phyloP scores from a whole-genome alignment of 2,888 invertebrate genomes.

The Hyposoter didymator region DNA sequence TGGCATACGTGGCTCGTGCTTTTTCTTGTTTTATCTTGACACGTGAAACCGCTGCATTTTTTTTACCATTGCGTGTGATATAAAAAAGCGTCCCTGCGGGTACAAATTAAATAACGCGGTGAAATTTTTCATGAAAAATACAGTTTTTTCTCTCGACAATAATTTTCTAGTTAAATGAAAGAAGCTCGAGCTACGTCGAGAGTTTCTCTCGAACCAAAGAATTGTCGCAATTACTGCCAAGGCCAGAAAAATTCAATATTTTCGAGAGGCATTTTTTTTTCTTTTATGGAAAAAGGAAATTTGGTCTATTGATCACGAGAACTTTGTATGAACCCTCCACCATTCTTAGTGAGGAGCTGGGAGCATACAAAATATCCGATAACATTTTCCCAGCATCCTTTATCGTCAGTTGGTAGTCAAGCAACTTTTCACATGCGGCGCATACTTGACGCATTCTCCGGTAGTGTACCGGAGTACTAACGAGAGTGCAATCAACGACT shows the following conservation, averaged over 20 bases:
- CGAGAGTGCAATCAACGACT: slow-evolving; percentile 40
- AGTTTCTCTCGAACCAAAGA: not conserved
- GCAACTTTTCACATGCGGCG: not conserved
- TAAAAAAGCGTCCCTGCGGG: not conserved
- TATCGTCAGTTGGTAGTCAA: not conserved
- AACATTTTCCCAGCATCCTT: not conserved
- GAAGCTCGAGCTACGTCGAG: not conserved
- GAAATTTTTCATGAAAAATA: not conserved
- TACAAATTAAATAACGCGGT: not conserved
- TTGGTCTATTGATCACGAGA: not conserved
- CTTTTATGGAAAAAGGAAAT: not conserved
- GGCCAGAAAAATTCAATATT: not conserved
- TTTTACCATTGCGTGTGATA: no score
- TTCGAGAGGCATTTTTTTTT: not conserved
- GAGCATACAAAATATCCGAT: not conserved
- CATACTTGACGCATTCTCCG: slow-evolving; percentile 3
- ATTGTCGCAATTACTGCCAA: not conserved
- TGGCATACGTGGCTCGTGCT: not conserved
- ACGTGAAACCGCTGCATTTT: not conserved
- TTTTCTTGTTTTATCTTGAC: not conserved
- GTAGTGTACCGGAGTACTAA: not conserved
- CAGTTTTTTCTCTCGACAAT: not conserved
- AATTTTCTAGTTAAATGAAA: not conserved
- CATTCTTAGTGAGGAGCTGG: not conserved
- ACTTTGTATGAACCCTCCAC: not conserved